These are phyloP conservation scores for Diadema setosum DNA, from an alignment of 35 echinoderm and acorn worm species.

Conservation along the genomic window DNA sequence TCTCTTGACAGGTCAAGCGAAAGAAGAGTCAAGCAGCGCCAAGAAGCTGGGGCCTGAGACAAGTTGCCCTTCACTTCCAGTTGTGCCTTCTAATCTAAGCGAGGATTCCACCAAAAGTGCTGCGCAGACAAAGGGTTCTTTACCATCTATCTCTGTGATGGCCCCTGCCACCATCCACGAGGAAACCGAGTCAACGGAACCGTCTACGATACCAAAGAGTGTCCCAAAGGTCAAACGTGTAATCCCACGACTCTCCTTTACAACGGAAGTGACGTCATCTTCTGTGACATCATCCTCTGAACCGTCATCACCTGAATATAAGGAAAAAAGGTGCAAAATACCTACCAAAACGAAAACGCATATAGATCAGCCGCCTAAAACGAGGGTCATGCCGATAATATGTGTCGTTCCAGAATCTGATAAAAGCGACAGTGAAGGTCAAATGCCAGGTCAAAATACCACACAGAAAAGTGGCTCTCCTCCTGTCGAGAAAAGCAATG, in stretches of 20 bases:
- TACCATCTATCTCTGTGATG: not conserved
- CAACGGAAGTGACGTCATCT: not conserved
- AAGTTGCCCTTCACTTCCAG: not conserved
- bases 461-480: not conserved
- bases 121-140: too few relatives aligned
- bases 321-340: not conserved
- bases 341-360: not conserved
- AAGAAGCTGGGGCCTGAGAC: too few relatives aligned
- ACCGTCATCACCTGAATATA: not conserved
- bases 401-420: not conserved
- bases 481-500: not conserved
- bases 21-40: too few relatives aligned
- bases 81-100: too few relatives aligned
- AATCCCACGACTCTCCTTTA: not conserved
- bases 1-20: not conserved
- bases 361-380: not conserved
- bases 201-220: not conserved
- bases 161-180: conserved; percentile 2
- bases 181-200: not conserved
- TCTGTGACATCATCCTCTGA: too few relatives aligned
- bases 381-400: not conserved
- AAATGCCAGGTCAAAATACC: not conserved
- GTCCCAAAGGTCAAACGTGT: not conserved
- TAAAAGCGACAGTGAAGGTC: conserved; percentile 8
- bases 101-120: too few relatives aligned